Evolutionary conservation across 2,888 invertebrate genomes (phyloP).

Genomic region (Pollenia amentaria): DNA sequence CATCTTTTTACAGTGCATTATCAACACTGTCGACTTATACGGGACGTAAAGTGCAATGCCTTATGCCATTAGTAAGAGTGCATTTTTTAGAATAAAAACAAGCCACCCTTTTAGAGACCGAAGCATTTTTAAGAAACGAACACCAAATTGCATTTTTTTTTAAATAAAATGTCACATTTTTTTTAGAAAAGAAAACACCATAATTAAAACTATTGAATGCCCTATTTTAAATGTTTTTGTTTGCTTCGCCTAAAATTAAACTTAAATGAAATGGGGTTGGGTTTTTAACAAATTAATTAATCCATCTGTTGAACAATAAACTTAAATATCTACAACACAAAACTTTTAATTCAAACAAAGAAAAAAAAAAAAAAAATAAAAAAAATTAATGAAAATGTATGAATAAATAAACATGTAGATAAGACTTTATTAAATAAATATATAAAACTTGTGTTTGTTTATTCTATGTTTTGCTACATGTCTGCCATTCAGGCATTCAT

Average conservation of each 20-base stretch:
- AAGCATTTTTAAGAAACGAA: too few species aligned
- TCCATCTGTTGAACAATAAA: constrained; percentile 32
- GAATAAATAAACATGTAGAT: constrained; percentile 40
- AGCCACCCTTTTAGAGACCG: too few species aligned
- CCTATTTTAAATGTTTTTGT: neutral
- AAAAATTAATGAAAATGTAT: constrained; percentile 21
- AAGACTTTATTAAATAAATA: constrained; percentile 46
- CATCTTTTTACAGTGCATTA: too few species aligned
- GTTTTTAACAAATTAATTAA: neutral
- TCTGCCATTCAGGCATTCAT: neutral
- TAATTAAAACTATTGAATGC: neutral
- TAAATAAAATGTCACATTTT: too few species aligned
- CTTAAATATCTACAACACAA: neutral
- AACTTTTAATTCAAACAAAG: neutral
- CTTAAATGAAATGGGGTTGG: constrained; percentile 1
- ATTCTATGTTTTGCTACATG: neutral
- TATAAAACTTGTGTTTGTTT: constrained; percentile 7
- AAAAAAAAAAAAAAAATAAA: neutral
- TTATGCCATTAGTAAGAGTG: too few species aligned
- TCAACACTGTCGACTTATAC: too few species aligned
- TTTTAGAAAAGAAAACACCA: too few species aligned
- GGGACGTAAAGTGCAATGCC: too few species aligned
- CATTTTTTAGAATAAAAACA: too few species aligned
- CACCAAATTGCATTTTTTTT: too few species aligned
- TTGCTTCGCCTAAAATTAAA: constrained; percentile 15